Base-by-base conservation (phyloP, 2,888 invertebrate genomes). In the Hyposoter didymator region DNA sequence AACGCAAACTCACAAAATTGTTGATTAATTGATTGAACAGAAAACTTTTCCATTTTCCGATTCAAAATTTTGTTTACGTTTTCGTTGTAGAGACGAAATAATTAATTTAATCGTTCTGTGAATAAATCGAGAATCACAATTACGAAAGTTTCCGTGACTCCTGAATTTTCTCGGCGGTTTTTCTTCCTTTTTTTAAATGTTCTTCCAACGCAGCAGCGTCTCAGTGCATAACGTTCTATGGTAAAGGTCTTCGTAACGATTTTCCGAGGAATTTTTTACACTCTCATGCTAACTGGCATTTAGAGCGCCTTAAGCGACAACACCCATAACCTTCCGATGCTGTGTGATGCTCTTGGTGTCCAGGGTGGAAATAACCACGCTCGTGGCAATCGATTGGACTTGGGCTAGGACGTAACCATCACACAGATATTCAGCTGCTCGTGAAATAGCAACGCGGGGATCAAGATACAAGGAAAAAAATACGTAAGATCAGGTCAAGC, bases 331-430 rank as follows among this genome's bases (percentile, higher is more conserved):
- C 19, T 76, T 78, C 43, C 4, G 67, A 78, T 66, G 76, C 49
- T 76, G 76, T 76, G 76, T 49, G 47, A 17, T 39, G 39, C 28
- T 6, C 59, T 43, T 39, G 7, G 3, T 28, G 43, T 55, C 73
- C 43, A 43, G 22, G 59, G 55, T 10, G 55, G 19, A 22, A 73
- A 55, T 59, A 73, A 59, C 43, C 39, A 7, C 22, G 70, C 45
- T 78, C 55, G 32, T 43, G 78, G 52, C 78, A 39, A 78, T 78
- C 67, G 78, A 78, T 55, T 12, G 22, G 35, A 10, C 35, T 49
- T 10, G 39, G 39, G 39, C 19, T 52, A 47, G 52, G 10, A 55
- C 39, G 19, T 55, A 52, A 72, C 52, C 39, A 5, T 14, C 35
- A 39, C 72, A 6, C 19, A 32, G 4, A 52, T 39, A 35, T 64